Conservation (phyloP, 2,888 invertebrate genomes). For the Psococerastis gibbosa region DNA sequence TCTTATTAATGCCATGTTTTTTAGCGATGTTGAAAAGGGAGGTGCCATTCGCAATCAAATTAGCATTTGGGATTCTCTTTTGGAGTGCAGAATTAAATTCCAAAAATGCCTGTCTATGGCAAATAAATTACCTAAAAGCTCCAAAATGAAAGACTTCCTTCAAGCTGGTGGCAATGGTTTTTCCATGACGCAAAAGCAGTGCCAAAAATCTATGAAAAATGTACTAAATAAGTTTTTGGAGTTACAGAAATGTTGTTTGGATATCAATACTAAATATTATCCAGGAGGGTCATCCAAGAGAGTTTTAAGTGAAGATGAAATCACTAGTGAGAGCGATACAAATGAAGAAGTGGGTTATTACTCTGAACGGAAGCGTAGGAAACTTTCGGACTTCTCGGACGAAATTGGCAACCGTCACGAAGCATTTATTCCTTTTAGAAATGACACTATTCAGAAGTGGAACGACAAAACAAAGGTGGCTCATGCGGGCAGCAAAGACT, state of each 20-base stretch:
- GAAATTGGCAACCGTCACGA: conserved; percentile 37
- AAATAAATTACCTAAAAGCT: conserved; percentile 58
- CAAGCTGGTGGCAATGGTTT: conserved; percentile 30
- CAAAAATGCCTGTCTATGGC: conserved; percentile 59
- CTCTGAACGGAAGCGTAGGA: conserved; percentile 19
- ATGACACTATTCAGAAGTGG: conserved; percentile 80
- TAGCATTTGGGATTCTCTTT: conserved; percentile 59
- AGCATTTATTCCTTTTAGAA: conserved; percentile 45
- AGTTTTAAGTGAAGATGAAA: conserved; percentile 34
- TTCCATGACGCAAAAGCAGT: conserved; percentile 16
- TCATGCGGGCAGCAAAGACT: conserved; percentile 38
- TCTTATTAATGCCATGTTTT: conserved; percentile 12
- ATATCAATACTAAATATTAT: conserved; percentile 16
- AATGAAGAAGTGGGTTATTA: conserved; percentile 24
- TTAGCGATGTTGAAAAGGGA: conserved; percentile 20
- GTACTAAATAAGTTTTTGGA: conserved; percentile 35
- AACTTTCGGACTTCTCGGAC: conserved; percentile 37
- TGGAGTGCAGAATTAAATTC: conserved; percentile 72
- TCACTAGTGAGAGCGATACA: conserved; percentile 39
- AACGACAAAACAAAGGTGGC: conserved; percentile 74
- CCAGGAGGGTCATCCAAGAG: conserved; percentile 23
- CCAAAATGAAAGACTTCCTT: conserved; percentile 30
- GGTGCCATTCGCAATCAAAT: conserved; percentile 23
- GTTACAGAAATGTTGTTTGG: conserved; percentile 21
- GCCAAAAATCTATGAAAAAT: conserved; percentile 27